Base-by-base conservation (phyloP, 1,140 invertebrate genomes). In the Drosophila rufa region DNA sequence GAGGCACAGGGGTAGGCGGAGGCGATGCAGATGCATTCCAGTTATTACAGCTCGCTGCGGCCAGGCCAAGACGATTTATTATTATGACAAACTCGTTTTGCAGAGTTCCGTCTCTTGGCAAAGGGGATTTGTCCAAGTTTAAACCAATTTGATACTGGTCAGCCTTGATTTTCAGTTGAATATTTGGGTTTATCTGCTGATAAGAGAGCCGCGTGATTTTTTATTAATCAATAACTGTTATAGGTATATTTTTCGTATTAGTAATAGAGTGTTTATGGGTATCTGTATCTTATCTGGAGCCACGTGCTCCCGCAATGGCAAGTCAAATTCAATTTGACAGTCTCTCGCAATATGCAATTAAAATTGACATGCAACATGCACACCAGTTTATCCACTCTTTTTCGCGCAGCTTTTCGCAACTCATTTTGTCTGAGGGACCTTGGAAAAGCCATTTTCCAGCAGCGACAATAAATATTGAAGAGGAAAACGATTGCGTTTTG, bases 371-470 rank as follows among this genome's bases (percentile, higher is more conserved):
- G 79, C 56, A 75, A 64, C 58, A 68, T 75, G 76, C 67, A 80
- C 59, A 56, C 60, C 33, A 56, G 42, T 46, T 53, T 30, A 56
- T 56, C 36, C 36, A 40, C 51, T 55, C 33, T 43, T 45, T 42
- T 65, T 45, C 58, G 40, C n/a, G 8, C 51, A 36, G 36, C 50
- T 74, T 33, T 27, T 55, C 25, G 38, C 40, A 22, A 45, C 57
- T 73, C 22, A 60, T 51, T 61, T 79, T 74, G 57, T 51, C 33
- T 56, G 53, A 11, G 33, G 56, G 68, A 82, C 67, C 79, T 78
- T 82, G 80, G 79, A 60, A 70, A 79, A 75, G 75, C 75, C 53
- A 75, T 82, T 82, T 82, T 69, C 67, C 64, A 25, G 45, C 67
- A 43, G 43, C 57, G 47, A 65, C 74, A 82, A 78, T 78, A 82